phyloP scores from a whole-genome alignment of 2,888 invertebrate genomes.

The Drosophila falleni region DNA sequence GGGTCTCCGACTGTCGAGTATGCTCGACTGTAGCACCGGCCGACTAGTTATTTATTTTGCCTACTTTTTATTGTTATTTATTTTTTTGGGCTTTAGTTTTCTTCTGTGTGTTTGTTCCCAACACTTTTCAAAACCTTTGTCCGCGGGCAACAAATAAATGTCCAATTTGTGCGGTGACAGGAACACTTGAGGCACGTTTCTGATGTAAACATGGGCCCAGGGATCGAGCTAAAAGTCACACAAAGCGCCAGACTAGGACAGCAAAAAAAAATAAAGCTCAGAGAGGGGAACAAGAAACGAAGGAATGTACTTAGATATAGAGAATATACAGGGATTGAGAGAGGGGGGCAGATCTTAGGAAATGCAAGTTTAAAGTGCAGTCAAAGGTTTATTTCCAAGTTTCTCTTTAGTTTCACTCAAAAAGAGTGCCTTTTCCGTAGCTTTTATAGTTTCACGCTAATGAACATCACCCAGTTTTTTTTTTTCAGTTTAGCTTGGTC shows the following conservation, averaged over 20 bases:
- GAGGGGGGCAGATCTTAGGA: constrained; percentile 24
- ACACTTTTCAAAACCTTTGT: constrained; percentile 55
- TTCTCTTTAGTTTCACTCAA: constrained; percentile 50
- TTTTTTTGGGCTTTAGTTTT: constrained; percentile 1
- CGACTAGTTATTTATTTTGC: too few relatives aligned
- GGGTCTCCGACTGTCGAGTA: too few relatives aligned
- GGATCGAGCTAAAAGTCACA: constrained; percentile 70
- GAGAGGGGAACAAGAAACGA: neutral
- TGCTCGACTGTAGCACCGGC: too few relatives aligned
- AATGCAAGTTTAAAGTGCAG: constrained; percentile 63
- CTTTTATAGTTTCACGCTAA: constrained; percentile 76
- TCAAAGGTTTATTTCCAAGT: constrained; percentile 54
- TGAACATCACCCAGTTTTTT: constrained; percentile 78
- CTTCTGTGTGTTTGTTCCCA: constrained; percentile 23
- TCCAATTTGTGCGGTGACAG: constrained; percentile 82
- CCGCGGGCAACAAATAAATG: constrained; percentile 78
- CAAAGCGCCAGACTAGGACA: constrained; percentile 15
- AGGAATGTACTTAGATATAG: neutral
- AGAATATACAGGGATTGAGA: neutral
- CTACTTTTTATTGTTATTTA: constrained; percentile 17
- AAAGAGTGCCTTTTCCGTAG: constrained; percentile 37
- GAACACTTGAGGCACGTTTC: constrained; percentile 81
- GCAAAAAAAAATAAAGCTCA: constrained; percentile 17
- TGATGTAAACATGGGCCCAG: constrained; percentile 77
- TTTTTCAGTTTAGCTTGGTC: neutral